phyloP scores from a whole-genome alignment of 2,797 vertebrate species.

The Pampus argenteus region DNA sequence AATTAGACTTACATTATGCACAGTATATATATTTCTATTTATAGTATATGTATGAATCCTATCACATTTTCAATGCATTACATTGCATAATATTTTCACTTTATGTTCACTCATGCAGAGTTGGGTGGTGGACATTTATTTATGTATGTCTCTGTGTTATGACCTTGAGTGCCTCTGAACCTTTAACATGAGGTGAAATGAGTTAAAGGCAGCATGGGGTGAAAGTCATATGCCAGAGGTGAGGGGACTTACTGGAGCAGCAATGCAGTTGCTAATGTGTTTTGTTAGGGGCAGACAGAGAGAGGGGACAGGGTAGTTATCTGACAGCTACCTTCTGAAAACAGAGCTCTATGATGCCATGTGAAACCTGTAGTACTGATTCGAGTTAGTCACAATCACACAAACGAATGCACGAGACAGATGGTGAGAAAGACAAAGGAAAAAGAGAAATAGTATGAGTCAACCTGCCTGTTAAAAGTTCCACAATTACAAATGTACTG shows the following conservation, averaged over 20 bases:
- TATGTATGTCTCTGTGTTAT: constrained; percentile 45
- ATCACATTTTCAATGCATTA: neutral
- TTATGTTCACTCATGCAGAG: neutral
- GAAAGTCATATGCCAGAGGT: constrained; percentile 26
- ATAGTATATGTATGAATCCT: neutral
- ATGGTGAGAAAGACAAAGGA: constrained; percentile 6
- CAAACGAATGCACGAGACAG: constrained; percentile 3
- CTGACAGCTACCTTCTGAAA: constrained; percentile 64
- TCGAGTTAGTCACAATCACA: constrained; percentile 40
- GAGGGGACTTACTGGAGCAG: constrained; percentile 33
- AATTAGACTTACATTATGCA: neutral
- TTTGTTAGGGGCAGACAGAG: constrained; percentile 35
- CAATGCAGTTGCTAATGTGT: constrained; percentile 60
- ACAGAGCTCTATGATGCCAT: constrained; percentile 49
- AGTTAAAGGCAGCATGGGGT: constrained; percentile 33
- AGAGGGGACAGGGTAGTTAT: constrained; percentile 33
- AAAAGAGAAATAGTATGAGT: constrained; percentile 12
- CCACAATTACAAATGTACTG: constrained; percentile 4
- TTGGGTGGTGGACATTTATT: constrained; percentile 1
- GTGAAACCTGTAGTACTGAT: constrained; percentile 47
- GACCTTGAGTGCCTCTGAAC: constrained; percentile 31
- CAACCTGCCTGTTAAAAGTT: constrained; percentile 9
- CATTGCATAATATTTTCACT: neutral
- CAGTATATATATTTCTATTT: neutral
- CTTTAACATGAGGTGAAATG: constrained; percentile 51